These are phyloP conservation scores for Spizaetus ornatus DNA, from an alignment of 2,113 vertebrate species.

Conservation along the genomic window DNA sequence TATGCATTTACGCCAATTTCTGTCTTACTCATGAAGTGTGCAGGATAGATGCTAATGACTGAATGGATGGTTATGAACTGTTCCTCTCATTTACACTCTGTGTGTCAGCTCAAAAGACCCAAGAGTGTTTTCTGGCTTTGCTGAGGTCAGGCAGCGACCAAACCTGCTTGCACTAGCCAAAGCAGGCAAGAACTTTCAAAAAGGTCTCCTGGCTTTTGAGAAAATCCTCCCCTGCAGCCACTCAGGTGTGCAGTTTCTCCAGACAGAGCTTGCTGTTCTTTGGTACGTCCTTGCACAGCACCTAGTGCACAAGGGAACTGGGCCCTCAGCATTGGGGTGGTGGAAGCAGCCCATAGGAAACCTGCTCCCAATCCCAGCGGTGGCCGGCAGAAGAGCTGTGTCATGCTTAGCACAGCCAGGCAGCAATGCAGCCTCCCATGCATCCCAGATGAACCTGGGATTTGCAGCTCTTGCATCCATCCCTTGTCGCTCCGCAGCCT, in stretches of 20 bases:
- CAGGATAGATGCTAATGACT: background rate
- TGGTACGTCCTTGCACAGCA: background rate
- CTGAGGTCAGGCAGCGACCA: background rate
- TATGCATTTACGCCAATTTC: background rate
- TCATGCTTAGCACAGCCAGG: fast-evolving
- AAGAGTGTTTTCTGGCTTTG: background rate
- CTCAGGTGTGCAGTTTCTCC: background rate
- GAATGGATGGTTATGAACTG: background rate
- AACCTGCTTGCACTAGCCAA: background rate
- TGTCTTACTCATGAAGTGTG: background rate
- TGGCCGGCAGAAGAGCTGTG: fast-evolving
- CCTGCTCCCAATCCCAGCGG: background rate
- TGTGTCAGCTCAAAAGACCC: background rate
- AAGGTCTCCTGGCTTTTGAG: background rate
- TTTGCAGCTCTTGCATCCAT: background rate
- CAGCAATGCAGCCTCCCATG: background rate
- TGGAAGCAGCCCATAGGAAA: background rate
- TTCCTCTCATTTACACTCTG: background rate
- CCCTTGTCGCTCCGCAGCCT: background rate
- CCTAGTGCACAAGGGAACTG: background rate
- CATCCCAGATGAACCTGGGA: fast-evolving
- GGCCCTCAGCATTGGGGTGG: fast-evolving
- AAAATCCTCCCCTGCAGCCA: background rate
- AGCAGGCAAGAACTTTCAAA: background rate
- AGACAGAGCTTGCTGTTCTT: background rate